phyloP scores from a whole-genome alignment of 2,113 vertebrate species.

The Psilopogon haemacephalus region DNA sequence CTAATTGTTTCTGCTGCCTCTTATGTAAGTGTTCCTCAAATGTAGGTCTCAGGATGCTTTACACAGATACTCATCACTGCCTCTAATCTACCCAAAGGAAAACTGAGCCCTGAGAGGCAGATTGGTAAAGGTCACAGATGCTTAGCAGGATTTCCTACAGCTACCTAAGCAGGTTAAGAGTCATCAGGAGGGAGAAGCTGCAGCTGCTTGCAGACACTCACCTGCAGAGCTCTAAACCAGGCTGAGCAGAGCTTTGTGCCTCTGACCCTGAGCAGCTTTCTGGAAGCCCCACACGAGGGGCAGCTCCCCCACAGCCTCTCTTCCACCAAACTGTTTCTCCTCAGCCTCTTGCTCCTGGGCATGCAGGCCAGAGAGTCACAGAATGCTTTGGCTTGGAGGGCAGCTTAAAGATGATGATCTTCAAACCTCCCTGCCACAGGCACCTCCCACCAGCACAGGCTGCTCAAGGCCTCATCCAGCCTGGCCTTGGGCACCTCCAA shows the following conservation, averaged over 20 bases:
- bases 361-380: not conserved
- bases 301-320: not conserved
- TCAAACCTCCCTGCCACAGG: no score
- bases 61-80: slow-evolving; percentile 11
- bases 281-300: not conserved
- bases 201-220: not conserved
- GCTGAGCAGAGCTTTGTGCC: not conserved
- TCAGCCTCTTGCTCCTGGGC: not conserved
- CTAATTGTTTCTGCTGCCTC: slow-evolving; percentile 53
- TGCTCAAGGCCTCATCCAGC: no score
- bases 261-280: not conserved
- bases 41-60: slow-evolving; percentile 59
- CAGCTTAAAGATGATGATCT: no score
- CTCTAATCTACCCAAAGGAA: slow-evolving; percentile 56
- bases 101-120: slow-evolving; percentile 55
- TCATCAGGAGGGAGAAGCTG: slow-evolving; percentile 18
- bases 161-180: slow-evolving; percentile 49
- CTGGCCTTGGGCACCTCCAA: no score
- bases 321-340: not conserved
- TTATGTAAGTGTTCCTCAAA: slow-evolving; percentile 49
- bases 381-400: no score
- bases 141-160: slow-evolving; percentile 53
- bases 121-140: slow-evolving; percentile 51
- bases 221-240: not conserved
- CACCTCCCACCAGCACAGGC: no score